Base-by-base conservation (phyloP, 2,113 vertebrate species). In the Archilochus colubris region DNA sequence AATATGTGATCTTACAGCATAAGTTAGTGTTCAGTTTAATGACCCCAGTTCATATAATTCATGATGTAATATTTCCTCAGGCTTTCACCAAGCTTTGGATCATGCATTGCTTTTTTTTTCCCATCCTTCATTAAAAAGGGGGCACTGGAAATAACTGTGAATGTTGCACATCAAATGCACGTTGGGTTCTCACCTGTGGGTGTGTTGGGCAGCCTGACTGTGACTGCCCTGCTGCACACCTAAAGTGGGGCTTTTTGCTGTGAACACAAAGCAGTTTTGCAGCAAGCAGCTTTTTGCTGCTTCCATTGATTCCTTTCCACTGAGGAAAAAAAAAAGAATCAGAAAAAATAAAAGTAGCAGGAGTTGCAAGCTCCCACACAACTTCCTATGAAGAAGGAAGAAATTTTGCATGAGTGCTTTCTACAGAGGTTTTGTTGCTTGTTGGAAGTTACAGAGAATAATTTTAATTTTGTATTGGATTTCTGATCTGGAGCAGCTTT, bases 301-400 rank as follows among this genome's bases (percentile, higher is more conserved):
- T 31, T 62, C 16, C 7, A 4, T 16, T 48, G 2, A 8, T 12
- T 3, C 30, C 13, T 3, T 5, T 6, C 13, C 20, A 2, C 1
- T 5, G 14, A 58, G 16, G 27, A 44, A 62, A 36, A 22, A 9
- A 30, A 19, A 38, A 22, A 12, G 12, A 17, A 46, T 25, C 48
- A 13, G 46, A 74, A 85, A 57, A 23, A 40, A 1, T 28, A 48
- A 44, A 81, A 38, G 7, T 20, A 25, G 14, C 27, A 24, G 27
- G 33, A 53, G 25, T 27, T 86, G 27, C 51, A 73, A 31, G 16
- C 16, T 90, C 68, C 21, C 20, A 18, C 43, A 38, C 15, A 44
- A 14, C 31, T 88, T 74, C 1, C 1, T 58, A 2, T 7, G 68
- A 46, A 18, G 44, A 76, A 54, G 0, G 0, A 68, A 69, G 31